Evolutionary conservation across 2,113 vertebrate species (phyloP), one percentile per base, ranked within the genome.

Genomic region (Trematocara stigmaticum): DNA sequence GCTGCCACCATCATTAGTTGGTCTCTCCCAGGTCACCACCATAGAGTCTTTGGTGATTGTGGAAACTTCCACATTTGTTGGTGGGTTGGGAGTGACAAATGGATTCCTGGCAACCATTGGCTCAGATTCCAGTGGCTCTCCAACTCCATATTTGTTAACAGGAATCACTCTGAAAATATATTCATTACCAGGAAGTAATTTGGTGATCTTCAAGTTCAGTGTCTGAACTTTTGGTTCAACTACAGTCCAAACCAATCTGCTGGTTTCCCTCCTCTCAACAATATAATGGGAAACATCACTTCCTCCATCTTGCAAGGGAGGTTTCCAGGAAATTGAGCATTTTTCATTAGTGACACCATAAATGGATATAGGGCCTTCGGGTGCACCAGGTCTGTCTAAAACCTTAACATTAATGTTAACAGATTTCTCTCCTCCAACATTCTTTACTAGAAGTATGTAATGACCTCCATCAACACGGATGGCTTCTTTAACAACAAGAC

Each of bases 121-220:
- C 57, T 98, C 98, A 81, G 98, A 99, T 93, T 99, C 99, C 79
- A 99, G 96, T 84, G 98, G 97, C 89, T 99, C 99, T 31, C 99
- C 99, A 89, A 99, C 80, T 49, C 99, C 99, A 0, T 99, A 99
- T 96, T 99, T 99, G 93, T 99, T 99, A 76, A 99, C 98, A 84
- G 98, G 97, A 96, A 99, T 98, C 59, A 99, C 96, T 94, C 98
- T 98, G 96, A 99, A 99, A 79, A 98, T 96, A 85, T 99, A 99
- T 87, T 99, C 99, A 95, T 99, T 99, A 91, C 98, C 98, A 95
- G 98, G 97, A 61, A 99, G 95, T 90, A 99, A 97, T 93, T 99
- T 99, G 35, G 97, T 98, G 84, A 99, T 97, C 92, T 99, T 99
- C 89, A 97, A 96, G 71, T 95, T 98, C 11, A 98, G 95, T 13